These are phyloP conservation scores for Cydia fagiglandana DNA, from an alignment of 1,140 invertebrate genomes.

Conservation along the genomic window DNA sequence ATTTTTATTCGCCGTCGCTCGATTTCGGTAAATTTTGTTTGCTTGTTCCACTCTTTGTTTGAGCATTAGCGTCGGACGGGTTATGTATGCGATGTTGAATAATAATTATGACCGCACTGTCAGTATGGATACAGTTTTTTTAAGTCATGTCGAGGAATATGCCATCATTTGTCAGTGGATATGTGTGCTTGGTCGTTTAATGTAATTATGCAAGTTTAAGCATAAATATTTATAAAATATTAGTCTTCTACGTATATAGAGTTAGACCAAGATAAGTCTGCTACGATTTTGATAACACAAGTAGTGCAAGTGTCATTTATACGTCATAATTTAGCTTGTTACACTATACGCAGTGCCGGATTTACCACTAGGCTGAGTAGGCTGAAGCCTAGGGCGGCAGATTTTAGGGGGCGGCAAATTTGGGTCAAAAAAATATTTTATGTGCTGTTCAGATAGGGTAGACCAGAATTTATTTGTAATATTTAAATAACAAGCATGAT, in stretches of 20 bases:
- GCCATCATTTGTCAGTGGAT: neutral
- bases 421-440: too few relatives aligned
- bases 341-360: too few relatives aligned
- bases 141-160: slow-evolving; percentile 26
- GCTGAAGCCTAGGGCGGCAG: too few relatives aligned
- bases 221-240: neutral
- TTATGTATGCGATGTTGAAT: slow-evolving; percentile 60
- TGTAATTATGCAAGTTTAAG: neutral
- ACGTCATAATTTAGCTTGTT: too few relatives aligned
- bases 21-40: slow-evolving; percentile 75
- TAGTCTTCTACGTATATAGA: neutral
- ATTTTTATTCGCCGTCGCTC: slow-evolving; percentile 63
- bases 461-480: too few relatives aligned
- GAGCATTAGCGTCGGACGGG: slow-evolving; percentile 58
- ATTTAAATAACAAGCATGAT: too few relatives aligned
- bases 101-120: slow-evolving; percentile 45
- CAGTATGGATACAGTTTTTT: slow-evolving; percentile 31
- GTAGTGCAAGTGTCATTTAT: too few relatives aligned
- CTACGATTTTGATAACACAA: too few relatives aligned
- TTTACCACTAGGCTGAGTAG: too few relatives aligned
- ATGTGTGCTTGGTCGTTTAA: neutral
- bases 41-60: slow-evolving; percentile 61
- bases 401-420: too few relatives aligned
- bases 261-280: too few relatives aligned
- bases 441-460: too few relatives aligned